Evolutionary conservation across 2,797 vertebrate genomes (phyloP), one percentile per base, ranked within the genome.

Genomic region (Oreonectes daqikongensis): DNA sequence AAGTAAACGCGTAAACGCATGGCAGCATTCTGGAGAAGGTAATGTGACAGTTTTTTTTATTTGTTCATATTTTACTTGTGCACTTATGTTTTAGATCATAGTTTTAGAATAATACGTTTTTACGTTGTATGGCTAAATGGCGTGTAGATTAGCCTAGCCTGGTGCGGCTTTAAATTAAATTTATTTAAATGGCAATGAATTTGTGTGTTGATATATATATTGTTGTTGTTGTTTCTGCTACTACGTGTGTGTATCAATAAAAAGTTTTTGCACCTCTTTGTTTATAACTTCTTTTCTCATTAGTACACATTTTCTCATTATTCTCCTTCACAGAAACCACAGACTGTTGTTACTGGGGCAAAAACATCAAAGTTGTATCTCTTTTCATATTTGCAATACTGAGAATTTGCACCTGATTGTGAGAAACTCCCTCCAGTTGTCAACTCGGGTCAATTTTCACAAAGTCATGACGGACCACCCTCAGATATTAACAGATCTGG

Each of bases 401-500:
- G 75, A 40, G 1, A 17, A 72, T 52, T 53, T 38, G 5, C 46
- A 17, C 17, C 75, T 44, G 12, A 68, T 8, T 64, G 67, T 66
- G 72, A 74, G 10, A 52, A 59, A 26, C 8, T 77, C 4, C 55
- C 48, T 14, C 6, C 74, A 20, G 61, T 44, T 50, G 60, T 67
- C 12, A 5, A 8, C 11, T 30, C 28, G 53, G 24, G 71, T 22
- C 10, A 61, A 55, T 15, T 40, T 44, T 38, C 17, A 90, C 85
- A 82, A 85, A 12, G 84, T 87, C 63, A 82, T 75, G 28, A 9
- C 82, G 44, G 88, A 90, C 7, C 73, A 69, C 3, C 66, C 75
- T 77, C 82, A 79, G 60, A 60, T 74, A 70, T 65, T 87, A 12
- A 83, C 87, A 80, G 93, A 94, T 22, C 80, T 92, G 18, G 85